Evolutionary conservation across 2,113 vertebrate species (phyloP).

Genomic region (Chascanopsetta lugubris): DNA sequence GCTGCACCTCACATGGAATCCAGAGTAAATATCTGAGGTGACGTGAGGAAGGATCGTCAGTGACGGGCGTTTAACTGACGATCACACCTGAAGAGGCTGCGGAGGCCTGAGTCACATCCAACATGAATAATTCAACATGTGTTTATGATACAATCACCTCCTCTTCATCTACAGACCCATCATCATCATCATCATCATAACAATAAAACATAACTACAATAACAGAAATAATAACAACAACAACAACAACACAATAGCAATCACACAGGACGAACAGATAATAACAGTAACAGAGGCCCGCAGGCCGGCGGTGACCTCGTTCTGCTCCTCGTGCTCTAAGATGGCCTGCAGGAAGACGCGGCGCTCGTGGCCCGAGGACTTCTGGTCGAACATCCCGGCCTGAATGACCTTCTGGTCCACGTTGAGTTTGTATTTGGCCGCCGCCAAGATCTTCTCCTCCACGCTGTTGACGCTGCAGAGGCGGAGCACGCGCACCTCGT

Average conservation of each 20-base stretch:
- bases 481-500: conserved; percentile 94
- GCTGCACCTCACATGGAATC: too few relatives aligned
- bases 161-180: neutral
- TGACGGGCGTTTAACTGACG: neutral
- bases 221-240: too few relatives aligned
- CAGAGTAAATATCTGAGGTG: neutral
- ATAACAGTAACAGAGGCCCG: too few relatives aligned
- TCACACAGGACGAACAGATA: too few relatives aligned
- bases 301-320: conserved; percentile 82
- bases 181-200: too few relatives aligned
- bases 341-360: conserved; percentile 95
- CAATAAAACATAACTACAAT: neutral
- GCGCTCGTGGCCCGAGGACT: conserved; percentile 94
- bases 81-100: neutral
- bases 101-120: conserved; percentile 18
- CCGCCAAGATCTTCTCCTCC: conserved; percentile 96
- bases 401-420: conserved; percentile 99
- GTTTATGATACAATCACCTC: neutral
- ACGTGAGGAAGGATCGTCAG: neutral
- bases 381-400: conserved; percentile 98
- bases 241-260: neutral
- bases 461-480: conserved; percentile 97
- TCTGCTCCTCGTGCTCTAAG: conserved; percentile 96
- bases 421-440: conserved; percentile 98
- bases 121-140: neutral